Evolutionary conservation across 2,797 vertebrate genomes (phyloP), one percentile per base, ranked within the genome.

Genomic region (Sylvia borin): DNA sequence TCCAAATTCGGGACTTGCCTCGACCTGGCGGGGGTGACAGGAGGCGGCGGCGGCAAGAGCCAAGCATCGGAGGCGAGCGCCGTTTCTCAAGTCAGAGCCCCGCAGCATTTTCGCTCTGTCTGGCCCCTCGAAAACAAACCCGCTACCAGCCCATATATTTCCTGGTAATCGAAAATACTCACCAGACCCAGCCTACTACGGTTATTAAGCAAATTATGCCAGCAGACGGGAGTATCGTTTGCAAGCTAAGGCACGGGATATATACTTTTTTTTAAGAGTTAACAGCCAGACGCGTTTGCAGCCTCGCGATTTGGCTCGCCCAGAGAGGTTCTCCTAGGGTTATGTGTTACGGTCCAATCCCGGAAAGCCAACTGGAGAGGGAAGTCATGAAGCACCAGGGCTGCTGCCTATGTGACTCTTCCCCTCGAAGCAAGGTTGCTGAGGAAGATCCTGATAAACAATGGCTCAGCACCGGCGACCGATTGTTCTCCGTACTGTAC

Each of bases 161-260:
- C 94, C 94, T 96, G 95, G 86, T 96, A 96, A 97, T 97, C 94
- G 95, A 97, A 97, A 97, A 97, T 98, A 98, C 97, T 98, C 96
- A 97, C 97, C 97, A 88, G 92, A 92, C 80, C 95, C 97, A 91
- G 93, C 93, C 95, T 97, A 96, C 95, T 91, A 93, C 22, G 97
- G 96, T 93, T 98, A 96, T 97, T 96, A 97, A 98, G 97, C 95
- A 96, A 96, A 97, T 91, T 87, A 96, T 94, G 96, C 90, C 97
- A 97, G 94, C 89, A 96, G 93, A 95, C 94, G 65, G 92, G 75
- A 96, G 90, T 92, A 95, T 95, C 91, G 78, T 96, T 95, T 57
- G 88, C 76, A 91, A 96, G 84, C 81, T 93, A 97, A 95, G 71
- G 29, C 54, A 90, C 29, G 55, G 65, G 53, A 93, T 93, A 90